These are phyloP conservation scores for Hydrozoanthus tunicans DNA, from an alignment of 64 coral and sea anemone species.

Conservation along the genomic window DNA sequence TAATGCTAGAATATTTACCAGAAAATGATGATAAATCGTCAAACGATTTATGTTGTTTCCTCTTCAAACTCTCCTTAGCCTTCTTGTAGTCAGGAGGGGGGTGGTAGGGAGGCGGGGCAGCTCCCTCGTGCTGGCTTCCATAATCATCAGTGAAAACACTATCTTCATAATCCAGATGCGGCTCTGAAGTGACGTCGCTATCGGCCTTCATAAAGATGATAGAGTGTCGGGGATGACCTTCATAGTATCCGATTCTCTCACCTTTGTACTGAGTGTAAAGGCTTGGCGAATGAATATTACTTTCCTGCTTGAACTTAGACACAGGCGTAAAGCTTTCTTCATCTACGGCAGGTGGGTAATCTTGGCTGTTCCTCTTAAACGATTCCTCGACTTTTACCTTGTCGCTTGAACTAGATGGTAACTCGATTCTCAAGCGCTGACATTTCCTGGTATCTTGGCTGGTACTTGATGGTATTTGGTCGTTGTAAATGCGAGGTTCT, in stretches of 20 bases:
- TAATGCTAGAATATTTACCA: background rate
- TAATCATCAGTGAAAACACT: slow-evolving; percentile 38
- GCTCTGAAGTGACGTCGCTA: background rate
- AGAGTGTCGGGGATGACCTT: slow-evolving; percentile 34
- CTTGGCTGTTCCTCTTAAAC: background rate
- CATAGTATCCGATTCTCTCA: slow-evolving; percentile 11
- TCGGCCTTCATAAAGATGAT: slow-evolving; percentile 56
- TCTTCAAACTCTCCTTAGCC: slow-evolving; percentile 30
- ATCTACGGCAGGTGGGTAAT: background rate
- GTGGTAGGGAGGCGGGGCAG: slow-evolving; percentile 13
- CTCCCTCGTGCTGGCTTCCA: background rate
- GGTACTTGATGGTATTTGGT: no score
- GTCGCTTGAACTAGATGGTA: background rate
- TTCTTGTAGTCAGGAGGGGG: slow-evolving; percentile 34
- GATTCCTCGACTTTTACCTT: background rate
- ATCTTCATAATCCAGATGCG: slow-evolving; percentile 21
- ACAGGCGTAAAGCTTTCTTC: background rate
- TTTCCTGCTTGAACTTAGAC: background rate
- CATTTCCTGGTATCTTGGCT: background rate
- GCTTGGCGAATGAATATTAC: background rate
- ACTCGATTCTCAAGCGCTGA: background rate
- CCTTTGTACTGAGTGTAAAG: slow-evolving; percentile 31
- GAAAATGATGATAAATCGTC: background rate
- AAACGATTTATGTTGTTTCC: slow-evolving; percentile 31
- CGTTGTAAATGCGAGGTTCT: background rate